Conservation (phyloP, 2,797 vertebrate genomes). For the Tadarida brasiliensis region DNA sequence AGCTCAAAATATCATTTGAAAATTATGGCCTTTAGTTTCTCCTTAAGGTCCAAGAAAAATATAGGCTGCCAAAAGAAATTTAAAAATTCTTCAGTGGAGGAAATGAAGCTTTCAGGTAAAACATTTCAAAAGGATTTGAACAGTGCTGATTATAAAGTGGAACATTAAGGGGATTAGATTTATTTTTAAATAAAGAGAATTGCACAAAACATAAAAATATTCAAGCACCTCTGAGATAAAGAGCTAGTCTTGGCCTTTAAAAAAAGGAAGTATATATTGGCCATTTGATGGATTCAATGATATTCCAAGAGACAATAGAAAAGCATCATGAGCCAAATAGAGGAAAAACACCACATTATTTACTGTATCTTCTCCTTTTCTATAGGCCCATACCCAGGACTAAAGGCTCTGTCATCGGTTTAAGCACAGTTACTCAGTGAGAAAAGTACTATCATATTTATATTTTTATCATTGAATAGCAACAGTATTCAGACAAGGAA, state of each 20-base stretch:
- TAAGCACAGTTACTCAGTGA: neutral
- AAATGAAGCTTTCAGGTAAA: conserved; percentile 19
- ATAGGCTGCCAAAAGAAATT: neutral
- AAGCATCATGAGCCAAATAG: neutral
- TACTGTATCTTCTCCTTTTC: neutral
- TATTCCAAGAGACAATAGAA: neutral
- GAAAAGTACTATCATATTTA: neutral
- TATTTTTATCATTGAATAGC: conserved; percentile 20
- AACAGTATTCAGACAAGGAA: neutral
- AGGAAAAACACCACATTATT: neutral
- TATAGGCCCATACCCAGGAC: neutral
- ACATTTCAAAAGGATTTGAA: conserved; percentile 28
- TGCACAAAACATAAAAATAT: conserved; percentile 25
- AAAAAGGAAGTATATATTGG: neutral
- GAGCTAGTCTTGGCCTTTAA: neutral
- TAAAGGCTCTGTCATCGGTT: neutral
- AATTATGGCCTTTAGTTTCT: conserved; percentile 49
- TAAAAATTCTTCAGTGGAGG: neutral
- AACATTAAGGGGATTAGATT: neutral
- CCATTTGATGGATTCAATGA: neutral
- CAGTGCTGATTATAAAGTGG: neutral
- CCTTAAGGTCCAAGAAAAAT: conserved; percentile 11
- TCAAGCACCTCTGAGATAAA: neutral
- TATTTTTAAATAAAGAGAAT: neutral
- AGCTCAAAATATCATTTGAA: conserved; percentile 67